Evolutionary conservation across 2,113 vertebrate species (phyloP), one percentile per base, ranked within the genome.

Genomic region (Sinosuthora webbiana): DNA sequence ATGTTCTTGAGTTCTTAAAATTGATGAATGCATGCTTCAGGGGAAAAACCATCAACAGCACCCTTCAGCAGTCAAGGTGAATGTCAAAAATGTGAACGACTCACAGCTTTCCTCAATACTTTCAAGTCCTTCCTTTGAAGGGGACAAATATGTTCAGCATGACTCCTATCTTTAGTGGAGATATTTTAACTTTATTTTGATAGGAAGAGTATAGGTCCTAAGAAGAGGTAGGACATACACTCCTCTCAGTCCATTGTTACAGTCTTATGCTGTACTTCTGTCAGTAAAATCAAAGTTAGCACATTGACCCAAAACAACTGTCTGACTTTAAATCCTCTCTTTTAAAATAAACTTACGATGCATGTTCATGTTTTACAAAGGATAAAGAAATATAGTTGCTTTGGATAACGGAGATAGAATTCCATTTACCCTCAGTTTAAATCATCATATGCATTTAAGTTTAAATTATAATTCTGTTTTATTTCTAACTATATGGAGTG

Each of bases 1-100:
- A 75, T 64, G 47, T 56, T 84, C 44, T 67, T 41, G 55, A 52
- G 47, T 90, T 71, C 80, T 89, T 87, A 93, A 92, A 92, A 75
- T 19, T 80, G 39, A 83, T 64, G 73, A 92, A 67, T 55, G 5
- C 4, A 6, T 70, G 55, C 76, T 89, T 83, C 6, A 0, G 53
- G 62, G 30, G 71, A 52, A 84, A 84, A 78, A 67, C 22, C 33
- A 65, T 39, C 53, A 83, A 49, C 27, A 74, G 7, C 55, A 59
- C 42, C 44, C 33, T 93, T 83, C n/a, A 81, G 47, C 35, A 59
- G 27, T 60, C 47, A 83, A 95, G 39, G 71, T 70, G 33, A 92
- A 69, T 16, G 33, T 44, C 55, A 78, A 77, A 91, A 90, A 56
- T 25, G 9, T 56, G 56, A 87, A 64, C 0, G 0, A 60, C 44